Conservation (phyloP, 2,113 vertebrate genomes). For the Nyctereutes procyonoides region DNA sequence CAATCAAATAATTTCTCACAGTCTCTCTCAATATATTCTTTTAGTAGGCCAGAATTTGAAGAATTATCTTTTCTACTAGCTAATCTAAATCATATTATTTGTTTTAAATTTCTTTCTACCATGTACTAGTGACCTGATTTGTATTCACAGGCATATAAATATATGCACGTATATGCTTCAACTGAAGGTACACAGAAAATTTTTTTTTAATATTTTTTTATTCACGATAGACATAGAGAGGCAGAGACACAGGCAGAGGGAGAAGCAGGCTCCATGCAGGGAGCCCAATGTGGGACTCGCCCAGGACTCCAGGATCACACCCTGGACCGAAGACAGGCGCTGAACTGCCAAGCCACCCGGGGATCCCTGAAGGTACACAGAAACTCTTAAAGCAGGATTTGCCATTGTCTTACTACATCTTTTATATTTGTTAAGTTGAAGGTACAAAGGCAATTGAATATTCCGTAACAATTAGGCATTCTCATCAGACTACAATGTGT, state of each 20-base stretch:
- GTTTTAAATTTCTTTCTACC: background rate
- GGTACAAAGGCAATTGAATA: background rate
- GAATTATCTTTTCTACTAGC: background rate
- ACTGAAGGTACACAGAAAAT: background rate
- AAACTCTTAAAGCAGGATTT: background rate
- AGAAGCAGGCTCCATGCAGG: too few species aligned
- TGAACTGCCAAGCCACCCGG: too few species aligned
- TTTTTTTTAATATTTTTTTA: too few species aligned
- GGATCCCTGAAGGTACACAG: background rate
- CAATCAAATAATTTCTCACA: background rate
- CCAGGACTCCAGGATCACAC: too few species aligned
- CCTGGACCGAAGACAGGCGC: too few species aligned
- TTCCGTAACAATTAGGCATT: background rate
- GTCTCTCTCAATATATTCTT: background rate
- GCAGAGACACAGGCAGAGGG: too few species aligned
- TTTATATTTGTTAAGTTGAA: slow-evolving; percentile 32
- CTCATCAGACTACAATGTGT: background rate
- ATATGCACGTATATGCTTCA: background rate
- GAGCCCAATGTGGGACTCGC: too few species aligned
- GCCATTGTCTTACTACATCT: background rate
- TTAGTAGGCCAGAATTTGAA: background rate
- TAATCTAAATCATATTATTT: background rate
- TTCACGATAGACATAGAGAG: too few species aligned
- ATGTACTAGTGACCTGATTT: background rate
- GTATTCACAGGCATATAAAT: background rate